A percentile compares a stretch with the other conserved stretches of the same genome.
These are phyloP conservation scores for Pheucticus melanocephalus DNA, from an alignment of 2,113 vertebrate species.

Conservation along the genomic window DNA sequence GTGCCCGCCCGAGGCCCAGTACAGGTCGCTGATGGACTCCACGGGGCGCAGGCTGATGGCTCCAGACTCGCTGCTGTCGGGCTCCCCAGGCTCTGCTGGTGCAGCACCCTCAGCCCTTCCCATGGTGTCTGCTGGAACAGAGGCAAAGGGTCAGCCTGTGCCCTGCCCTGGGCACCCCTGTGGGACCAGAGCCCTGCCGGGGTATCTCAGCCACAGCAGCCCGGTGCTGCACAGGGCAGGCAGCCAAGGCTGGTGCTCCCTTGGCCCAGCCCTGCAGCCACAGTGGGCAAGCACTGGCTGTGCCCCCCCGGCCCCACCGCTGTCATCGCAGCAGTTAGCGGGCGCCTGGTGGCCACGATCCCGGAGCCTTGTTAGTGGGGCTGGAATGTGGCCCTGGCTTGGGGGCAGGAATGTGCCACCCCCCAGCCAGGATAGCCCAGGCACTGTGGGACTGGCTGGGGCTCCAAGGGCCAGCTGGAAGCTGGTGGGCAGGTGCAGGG, in stretches of 20 bases:
- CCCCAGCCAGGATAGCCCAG: not conserved
- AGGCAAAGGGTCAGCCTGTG: not conserved
- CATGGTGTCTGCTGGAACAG: not conserved
- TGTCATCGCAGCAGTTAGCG: slow-evolving; percentile 19
- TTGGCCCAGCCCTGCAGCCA: not conserved
- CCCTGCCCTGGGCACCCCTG: not conserved
- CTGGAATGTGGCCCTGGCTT: slow-evolving; percentile 15
- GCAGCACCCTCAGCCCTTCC: not conserved
- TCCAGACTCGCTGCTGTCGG: not conserved
- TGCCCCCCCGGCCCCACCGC: not conserved
- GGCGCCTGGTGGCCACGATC: not conserved
- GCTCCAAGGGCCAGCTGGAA: not conserved
- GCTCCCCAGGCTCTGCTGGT: not conserved
- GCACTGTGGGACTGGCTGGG: not conserved
- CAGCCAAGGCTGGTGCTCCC: not conserved
- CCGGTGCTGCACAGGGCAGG: accelerated
- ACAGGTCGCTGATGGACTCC: slow-evolving; percentile 92
- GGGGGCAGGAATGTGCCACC: not conserved
- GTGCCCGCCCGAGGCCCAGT: slow-evolving; percentile 68
- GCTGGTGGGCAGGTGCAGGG: not conserved
- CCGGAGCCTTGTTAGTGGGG: slow-evolving; percentile 2
- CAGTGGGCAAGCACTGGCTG: not conserved
- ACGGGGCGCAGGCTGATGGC: slow-evolving; percentile 86
- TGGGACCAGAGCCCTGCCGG: accelerated
- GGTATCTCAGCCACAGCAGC: not conserved